Evolutionary conservation across 2,797 vertebrate species (phyloP).

Genomic region (Aulostomus chinensis): DNA sequence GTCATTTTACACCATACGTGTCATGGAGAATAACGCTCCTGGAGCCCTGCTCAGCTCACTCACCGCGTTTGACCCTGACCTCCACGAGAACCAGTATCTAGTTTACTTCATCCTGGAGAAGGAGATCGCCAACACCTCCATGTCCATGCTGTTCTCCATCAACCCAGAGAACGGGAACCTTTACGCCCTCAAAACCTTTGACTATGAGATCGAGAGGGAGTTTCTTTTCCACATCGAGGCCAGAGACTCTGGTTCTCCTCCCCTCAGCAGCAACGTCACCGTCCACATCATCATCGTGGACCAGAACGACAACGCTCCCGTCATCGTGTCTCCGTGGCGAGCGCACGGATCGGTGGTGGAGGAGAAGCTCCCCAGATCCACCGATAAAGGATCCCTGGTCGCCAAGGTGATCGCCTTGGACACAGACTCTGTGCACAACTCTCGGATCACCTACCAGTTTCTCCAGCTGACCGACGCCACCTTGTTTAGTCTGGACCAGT

Average conservation of each 20-base stretch:
- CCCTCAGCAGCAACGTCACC: conserved; percentile 52
- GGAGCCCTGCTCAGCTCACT: conserved; percentile 46
- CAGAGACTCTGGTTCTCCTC: conserved; percentile 55
- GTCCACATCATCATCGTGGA: conserved; percentile 51
- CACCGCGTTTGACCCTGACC: conserved; percentile 54
- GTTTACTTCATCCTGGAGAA: conserved; percentile 60
- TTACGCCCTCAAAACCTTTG: conserved; percentile 55
- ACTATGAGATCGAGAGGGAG: conserved; percentile 53
- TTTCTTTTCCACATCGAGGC: conserved; percentile 58
- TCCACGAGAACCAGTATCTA: conserved; percentile 57
- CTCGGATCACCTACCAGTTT: conserved; percentile 63
- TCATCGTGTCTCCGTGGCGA: conserved; percentile 56
- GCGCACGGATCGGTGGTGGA: conserved; percentile 58
- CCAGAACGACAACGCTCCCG: conserved; percentile 55
- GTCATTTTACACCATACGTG: conserved; percentile 49
- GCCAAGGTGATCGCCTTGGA: conserved; percentile 67
- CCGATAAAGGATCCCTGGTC: conserved; percentile 59
- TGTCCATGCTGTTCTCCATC: conserved; percentile 54
- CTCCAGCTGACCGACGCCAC: conserved; percentile 56
- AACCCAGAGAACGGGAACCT: conserved; percentile 57
- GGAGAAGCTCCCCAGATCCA: conserved; percentile 60
- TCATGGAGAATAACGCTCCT: conserved; percentile 61
- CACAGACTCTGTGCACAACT: conserved; percentile 60
- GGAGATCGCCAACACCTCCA: conserved; percentile 47
- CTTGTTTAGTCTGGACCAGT: conserved; percentile 65